Conservation (phyloP, 2,113 vertebrate species). For the Podilymbus podiceps region DNA sequence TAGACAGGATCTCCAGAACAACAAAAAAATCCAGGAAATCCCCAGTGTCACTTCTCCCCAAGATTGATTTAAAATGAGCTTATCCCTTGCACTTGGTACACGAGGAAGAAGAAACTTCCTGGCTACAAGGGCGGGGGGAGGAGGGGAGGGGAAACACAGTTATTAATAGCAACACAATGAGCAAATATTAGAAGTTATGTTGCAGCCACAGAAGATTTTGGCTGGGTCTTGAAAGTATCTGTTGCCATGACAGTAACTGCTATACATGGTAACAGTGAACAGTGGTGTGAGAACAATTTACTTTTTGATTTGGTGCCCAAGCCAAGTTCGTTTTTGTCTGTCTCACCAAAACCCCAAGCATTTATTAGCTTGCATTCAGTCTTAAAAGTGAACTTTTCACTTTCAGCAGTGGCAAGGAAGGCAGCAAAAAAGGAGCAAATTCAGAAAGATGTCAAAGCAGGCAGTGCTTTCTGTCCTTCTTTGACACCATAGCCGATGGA, state of each 20-base stretch:
- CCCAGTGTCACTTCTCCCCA: constrained; percentile 27
- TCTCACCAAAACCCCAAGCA: neutral
- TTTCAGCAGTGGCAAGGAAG: neutral
- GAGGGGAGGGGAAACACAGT: neutral
- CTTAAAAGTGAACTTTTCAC: constrained; percentile 10
- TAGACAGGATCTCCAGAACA: constrained; percentile 37
- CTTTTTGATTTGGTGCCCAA: constrained; percentile 42
- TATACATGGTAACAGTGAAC: constrained; percentile 39
- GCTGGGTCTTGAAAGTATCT: constrained; percentile 17
- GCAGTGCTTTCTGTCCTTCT: neutral
- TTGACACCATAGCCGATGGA: neutral
- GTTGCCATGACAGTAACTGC: constrained; percentile 49
- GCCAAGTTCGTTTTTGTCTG: constrained; percentile 43
- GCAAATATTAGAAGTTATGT: constrained; percentile 35
- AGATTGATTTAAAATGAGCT: constrained; percentile 33
- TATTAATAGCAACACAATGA: constrained; percentile 62
- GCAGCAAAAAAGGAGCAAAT: neutral
- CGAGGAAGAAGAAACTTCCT: constrained; percentile 57
- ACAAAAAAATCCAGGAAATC: constrained; percentile 17
- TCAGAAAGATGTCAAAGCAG: neutral
- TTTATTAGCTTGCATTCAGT: neutral
- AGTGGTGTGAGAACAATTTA: constrained; percentile 35
- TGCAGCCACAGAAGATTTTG: constrained; percentile 28
- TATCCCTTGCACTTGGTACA: constrained; percentile 15
- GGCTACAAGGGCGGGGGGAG: neutral